Evolutionary conservation across 2,888 invertebrate genomes (phyloP), one percentile per base, ranked within the genome.

Genomic region (Palloptera scutellata): DNA sequence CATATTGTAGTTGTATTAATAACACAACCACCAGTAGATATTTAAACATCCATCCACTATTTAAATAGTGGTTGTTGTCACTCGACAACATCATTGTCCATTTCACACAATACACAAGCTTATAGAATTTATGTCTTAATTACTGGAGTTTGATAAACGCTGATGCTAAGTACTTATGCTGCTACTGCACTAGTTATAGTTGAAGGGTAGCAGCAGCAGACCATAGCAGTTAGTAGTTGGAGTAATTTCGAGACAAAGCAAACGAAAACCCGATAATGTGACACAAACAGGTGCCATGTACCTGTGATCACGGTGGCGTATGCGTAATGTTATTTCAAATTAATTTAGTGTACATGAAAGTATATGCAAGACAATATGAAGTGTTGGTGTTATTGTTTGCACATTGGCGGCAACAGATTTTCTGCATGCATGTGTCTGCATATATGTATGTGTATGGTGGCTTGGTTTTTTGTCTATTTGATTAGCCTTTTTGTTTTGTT

Each of bases 41-140:
- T 4, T 77, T 77, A 74, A 76, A 76, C 72, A 77, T 74, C 77
- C 75, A 76, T 73, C n/a, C n/a, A 30, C 6, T 30, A 74, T 74
- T 72, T 72, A 69, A n/a, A n/a, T n/a, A n/a, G n/a, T n/a, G n/a
- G 70, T 68, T 78, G 75, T 69, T 77, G 77, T 75, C 30, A 30
- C 30, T 4, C 30, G 30, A 74, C 76, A 75, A 76, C 78, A 78
- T 78, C 76, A 77, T 78, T 76, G 30, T 30, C 30, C 30, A 30
- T 30, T 30, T 30, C 30, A 30, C 30, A 30, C 30, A 30, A 30
- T 30, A 30, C 30, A 30, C 30, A 30, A 30, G 30, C 30, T 30
- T 30, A 30, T 30, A 30, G 30, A 30, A 30, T 30, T 30, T 30
- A 30, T 30, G 30, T 30, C 2, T 30, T 30, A 30, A 30, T 30